Conservation (phyloP, 2,888 invertebrate genomes). For the Euclidia mi region DNA sequence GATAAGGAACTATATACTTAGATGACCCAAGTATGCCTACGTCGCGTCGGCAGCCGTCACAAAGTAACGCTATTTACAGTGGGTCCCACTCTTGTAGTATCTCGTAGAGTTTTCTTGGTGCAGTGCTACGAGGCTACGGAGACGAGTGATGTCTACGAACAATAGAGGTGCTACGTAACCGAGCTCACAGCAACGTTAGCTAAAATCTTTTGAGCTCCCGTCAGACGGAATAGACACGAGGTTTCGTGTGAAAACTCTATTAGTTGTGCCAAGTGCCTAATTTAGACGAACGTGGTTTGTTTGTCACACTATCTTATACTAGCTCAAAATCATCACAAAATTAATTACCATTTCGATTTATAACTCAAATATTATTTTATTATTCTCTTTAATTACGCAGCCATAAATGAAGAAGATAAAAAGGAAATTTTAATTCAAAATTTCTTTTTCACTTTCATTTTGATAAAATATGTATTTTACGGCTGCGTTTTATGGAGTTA, state of each 20-base stretch:
- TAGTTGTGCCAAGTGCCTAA: slow-evolving; percentile 65
- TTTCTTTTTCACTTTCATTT: slow-evolving; percentile 61
- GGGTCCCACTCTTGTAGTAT: slow-evolving; percentile 51
- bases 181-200: slow-evolving; percentile 66
- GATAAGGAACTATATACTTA: too few species aligned
- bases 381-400: slow-evolving; percentile 2
- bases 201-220: slow-evolving; percentile 78
- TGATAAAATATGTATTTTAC: slow-evolving; percentile 68
- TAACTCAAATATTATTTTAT: not conserved
- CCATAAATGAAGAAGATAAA: slow-evolving; percentile 39
- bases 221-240: slow-evolving; percentile 70
- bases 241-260: slow-evolving; percentile 66
- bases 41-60: too few species aligned
- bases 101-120: slow-evolving; percentile 61
- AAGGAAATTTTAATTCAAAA: slow-evolving; percentile 58
- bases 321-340: not conserved
- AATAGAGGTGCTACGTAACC: slow-evolving; percentile 72
- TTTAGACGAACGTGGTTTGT: slow-evolving; percentile 48
- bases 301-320: slow-evolving; percentile 12
- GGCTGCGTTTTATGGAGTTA: slow-evolving; percentile 71
- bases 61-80: slow-evolving; percentile 51
- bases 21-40: too few species aligned
- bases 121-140: slow-evolving; percentile 62
- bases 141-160: slow-evolving; percentile 71
- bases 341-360: not conserved